Conservation (phyloP, 2,113 vertebrate genomes). For the Sigmodon hispidus region DNA sequence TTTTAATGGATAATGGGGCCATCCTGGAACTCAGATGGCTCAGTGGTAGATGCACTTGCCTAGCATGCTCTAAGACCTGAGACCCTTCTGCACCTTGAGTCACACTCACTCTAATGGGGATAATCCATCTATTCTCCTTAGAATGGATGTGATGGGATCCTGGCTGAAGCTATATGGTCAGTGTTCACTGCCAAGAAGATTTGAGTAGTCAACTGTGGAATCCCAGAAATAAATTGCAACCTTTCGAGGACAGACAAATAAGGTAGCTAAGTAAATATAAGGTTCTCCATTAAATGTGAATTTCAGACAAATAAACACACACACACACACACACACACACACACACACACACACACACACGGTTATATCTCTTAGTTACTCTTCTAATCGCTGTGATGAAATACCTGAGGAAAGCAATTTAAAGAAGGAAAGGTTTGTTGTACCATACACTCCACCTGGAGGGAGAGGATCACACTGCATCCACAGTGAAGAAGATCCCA, state of each 20-base stretch:
- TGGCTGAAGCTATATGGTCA: background rate
- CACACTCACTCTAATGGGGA: background rate
- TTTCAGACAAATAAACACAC: background rate
- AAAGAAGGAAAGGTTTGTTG: background rate
- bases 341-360: background rate
- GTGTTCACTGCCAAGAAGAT: background rate
- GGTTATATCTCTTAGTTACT: background rate
- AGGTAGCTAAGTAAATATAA: background rate
- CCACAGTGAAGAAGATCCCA: background rate
- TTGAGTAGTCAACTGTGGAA: background rate
- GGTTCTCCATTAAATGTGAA: conserved; percentile 15
- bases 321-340: background rate
- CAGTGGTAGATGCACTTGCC: background rate
- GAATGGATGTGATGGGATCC: background rate
- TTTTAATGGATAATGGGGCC: background rate
- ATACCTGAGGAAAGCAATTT: background rate
- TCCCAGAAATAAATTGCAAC: background rate
- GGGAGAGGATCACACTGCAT: background rate
- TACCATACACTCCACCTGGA: background rate
- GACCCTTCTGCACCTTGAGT: background rate
- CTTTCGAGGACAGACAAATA: background rate
- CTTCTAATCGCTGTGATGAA: background rate
- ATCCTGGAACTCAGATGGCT: background rate
- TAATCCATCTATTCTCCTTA: background rate
- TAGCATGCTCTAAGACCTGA: background rate